Evolutionary conservation across 2,113 vertebrate genomes (phyloP), one percentile per base, ranked within the genome.

Genomic region (Zeus faber): DNA sequence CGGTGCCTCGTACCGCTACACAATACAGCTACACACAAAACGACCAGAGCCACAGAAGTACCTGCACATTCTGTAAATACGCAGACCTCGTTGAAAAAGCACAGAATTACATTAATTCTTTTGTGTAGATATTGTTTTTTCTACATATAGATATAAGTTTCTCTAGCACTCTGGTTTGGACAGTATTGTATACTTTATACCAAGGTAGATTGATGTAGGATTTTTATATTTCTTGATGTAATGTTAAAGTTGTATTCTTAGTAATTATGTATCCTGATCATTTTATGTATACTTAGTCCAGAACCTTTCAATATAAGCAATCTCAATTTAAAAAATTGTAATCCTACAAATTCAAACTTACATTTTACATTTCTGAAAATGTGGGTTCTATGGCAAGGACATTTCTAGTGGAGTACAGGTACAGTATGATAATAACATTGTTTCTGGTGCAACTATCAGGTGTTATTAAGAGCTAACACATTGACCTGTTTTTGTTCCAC

Each of bases 91-190:
- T 6, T 10, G 25, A 37, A 70, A 14, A 62, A 67, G 57, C 50
- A 53, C 43, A 72, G 74, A 82, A 89, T 84, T 78, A 78, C 70
- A 83, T 87, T 83, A 81, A 85, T 86, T 84, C 76, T 83, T 77
- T 29, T 29, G 62, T 58, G 43, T 60, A 67, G 24, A 52, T 37
- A 14, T 37, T 37, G 33, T 37, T 37, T 14, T 37, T n/a, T n/a
- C n/a, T n/a, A n/a, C n/a, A 37, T 56, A 59, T 56, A 22, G 47
- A 62, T 41, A 20, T 29, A 49, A 46, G 22, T 60, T 60, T 67
- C 44, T 54, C 18, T 66, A 65, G 25, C 13, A 44, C 53, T 77
- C n/a, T 44, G 48, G 26, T 73, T 63, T 56, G 18, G 69, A 65
- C 74, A 84, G 67, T 83, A 77, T 80, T 87, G 37, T 67, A 55